Conservation (phyloP, 2,113 vertebrate genomes). For the Gallinago paraguaiae region DNA sequence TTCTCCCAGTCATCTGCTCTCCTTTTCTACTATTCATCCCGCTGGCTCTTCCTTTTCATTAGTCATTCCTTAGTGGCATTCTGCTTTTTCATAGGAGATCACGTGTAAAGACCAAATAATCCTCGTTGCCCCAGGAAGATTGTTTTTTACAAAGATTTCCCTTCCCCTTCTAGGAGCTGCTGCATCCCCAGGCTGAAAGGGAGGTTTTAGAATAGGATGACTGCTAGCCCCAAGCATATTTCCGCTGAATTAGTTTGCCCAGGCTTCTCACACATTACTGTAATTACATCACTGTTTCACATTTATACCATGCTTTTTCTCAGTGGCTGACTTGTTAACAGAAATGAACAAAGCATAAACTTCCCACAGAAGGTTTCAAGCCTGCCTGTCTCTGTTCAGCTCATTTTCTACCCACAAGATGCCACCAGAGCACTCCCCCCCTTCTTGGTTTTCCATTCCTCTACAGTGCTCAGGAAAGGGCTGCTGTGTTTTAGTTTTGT, state of each 20-base stretch:
- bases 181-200: neutral
- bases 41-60: neutral
- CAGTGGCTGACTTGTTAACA: neutral
- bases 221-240: neutral
- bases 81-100: neutral
- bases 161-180: neutral
- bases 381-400: neutral
- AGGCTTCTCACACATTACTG: neutral
- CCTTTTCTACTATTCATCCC: neutral
- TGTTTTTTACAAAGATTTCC: neutral
- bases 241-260: neutral
- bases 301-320: neutral
- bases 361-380: neutral
- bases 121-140: neutral
- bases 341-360: neutral
- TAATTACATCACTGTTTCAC: conserved; percentile 5
- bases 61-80: neutral
- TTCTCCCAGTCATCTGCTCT: neutral
- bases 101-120: neutral
- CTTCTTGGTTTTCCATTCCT: neutral
- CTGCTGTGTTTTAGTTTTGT: neutral
- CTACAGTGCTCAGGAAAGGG: neutral
- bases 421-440: neutral
- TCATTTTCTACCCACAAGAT: neutral
- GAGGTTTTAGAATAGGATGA: neutral